Evolutionary conservation across 2,888 invertebrate genomes (phyloP), one percentile per base, ranked within the genome.

Genomic region (Plebejus argus): DNA sequence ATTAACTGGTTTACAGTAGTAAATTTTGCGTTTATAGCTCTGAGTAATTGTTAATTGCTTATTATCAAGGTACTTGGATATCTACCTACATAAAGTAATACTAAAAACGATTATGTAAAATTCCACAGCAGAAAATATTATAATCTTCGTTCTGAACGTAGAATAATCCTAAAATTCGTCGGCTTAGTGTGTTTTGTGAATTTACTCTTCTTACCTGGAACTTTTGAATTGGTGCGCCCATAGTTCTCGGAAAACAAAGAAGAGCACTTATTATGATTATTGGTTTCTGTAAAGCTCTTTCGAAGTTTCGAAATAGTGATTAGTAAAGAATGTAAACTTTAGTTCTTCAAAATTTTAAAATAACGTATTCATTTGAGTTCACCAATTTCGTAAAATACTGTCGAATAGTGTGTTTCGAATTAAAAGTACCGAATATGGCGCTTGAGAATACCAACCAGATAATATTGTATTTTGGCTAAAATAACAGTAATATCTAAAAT

Each of bases 301-400:
- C 66, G 6, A 33, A 33, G n/a, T n/a, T n/a, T n/a, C n/a, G n/a
- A n/a, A n/a, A 66, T 33, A 66, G 66, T 28, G 66, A 66, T 66
- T 66, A 66, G 66, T 66, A 5, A 4, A 66, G 23, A 23, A 28
- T 23, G 6, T 20, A 58, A 58, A 28, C 58, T n/a, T 58, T 20
- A 8, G 10, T 20, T 58, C 8, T 20, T 58, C 2, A 58, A 58
- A 10, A 10, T n/a, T 58, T 2, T 10, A 20, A 20, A 58, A 58
- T 10, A 58, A 58, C n/a, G 3, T 20, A 58, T 20, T 20, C n/a
- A 20, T 20, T 58, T 20, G 20, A 8, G 18, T 53, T 15, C 18
- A 20, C 20, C 7, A 58, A 20, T 20, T 20, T 58, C 10, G 58
- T 58, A 58, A 58, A 58, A 20, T 0, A 18, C 5, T 20, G 18